These are phyloP conservation scores for Eupleurogrammus muticus DNA, from an alignment of 2,797 vertebrate genomes.

Conservation along the genomic window DNA sequence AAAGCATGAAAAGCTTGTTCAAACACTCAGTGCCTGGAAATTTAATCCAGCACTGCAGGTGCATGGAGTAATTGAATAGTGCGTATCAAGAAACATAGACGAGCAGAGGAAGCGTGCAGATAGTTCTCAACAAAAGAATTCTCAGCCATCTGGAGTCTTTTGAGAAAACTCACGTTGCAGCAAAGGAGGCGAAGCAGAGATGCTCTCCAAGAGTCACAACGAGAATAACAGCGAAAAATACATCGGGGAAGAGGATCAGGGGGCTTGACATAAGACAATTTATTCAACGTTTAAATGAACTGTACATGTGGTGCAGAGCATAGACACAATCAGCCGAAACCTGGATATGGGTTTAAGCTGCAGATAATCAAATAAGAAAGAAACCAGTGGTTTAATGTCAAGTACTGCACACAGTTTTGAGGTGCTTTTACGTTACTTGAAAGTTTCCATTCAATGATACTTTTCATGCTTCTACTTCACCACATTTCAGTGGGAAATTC, in stretches of 20 bases:
- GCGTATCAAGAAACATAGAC: slow-evolving; percentile 62
- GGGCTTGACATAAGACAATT: slow-evolving; percentile 23
- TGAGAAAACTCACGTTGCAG: slow-evolving; percentile 56
- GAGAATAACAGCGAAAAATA: slow-evolving; percentile 18
- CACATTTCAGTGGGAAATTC: no score
- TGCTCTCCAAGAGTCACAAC: slow-evolving; percentile 22
- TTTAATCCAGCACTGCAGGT: slow-evolving; percentile 62
- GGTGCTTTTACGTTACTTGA: no score
- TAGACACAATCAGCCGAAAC: background rate
- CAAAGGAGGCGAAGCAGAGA: slow-evolving; percentile 46
- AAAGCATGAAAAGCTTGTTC: slow-evolving; percentile 52
- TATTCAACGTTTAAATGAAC: slow-evolving; percentile 38
- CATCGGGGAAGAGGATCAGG: slow-evolving; percentile 19
- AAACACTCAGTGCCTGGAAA: slow-evolving; percentile 52
- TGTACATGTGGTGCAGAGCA: background rate
- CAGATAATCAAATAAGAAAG: background rate
- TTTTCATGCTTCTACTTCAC: no score
- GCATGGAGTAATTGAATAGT: slow-evolving; percentile 69
- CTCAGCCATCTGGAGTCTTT: slow-evolving; percentile 77
- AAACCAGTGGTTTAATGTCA: background rate
- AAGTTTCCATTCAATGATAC: no score
- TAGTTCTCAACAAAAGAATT: slow-evolving; percentile 64
- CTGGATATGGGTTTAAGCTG: no score
- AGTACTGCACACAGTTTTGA: no score
- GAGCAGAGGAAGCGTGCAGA: slow-evolving; percentile 58